Conservation (phyloP, 2,113 vertebrate species). For the Semnornis frantzii region DNA sequence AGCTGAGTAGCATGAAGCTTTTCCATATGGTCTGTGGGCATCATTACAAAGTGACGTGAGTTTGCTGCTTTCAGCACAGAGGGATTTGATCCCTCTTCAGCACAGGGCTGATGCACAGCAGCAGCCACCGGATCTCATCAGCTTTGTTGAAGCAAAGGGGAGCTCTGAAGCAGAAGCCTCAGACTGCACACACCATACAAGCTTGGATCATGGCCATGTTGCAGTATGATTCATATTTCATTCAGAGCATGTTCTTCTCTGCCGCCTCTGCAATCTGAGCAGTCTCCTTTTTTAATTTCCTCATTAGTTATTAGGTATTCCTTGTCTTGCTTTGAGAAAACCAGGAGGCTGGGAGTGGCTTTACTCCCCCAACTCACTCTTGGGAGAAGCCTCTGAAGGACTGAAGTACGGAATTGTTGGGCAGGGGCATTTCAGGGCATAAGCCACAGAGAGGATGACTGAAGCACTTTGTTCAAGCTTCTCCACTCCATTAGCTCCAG, state of each 20-base stretch:
- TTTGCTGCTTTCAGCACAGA: not conserved
- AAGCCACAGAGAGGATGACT: not conserved
- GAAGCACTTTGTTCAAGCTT: conserved; percentile 37
- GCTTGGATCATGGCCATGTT: not conserved
- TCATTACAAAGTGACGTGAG: not conserved
- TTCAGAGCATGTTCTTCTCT: not conserved
- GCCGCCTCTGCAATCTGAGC: not conserved
- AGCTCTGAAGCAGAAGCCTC: not conserved
- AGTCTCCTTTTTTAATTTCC: not conserved
- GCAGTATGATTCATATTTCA: not conserved
- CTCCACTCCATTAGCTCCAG: not conserved
- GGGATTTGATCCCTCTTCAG: not conserved
- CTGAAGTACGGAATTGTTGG: not conserved
- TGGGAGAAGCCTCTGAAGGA: not conserved
- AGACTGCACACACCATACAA: not conserved
- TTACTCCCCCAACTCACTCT: not conserved
- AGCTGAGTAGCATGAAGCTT: not conserved
- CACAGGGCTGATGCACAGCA: not conserved
- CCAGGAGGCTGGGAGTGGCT: not conserved
- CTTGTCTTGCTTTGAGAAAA: not conserved
- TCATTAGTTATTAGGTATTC: not conserved
- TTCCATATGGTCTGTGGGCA: not conserved
- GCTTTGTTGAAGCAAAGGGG: not conserved
- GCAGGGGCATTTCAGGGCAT: conserved; percentile 48
- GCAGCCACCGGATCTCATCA: not conserved